Conservation (phyloP, 2,888 invertebrate genomes). For the Uloborus plumipes region DNA sequence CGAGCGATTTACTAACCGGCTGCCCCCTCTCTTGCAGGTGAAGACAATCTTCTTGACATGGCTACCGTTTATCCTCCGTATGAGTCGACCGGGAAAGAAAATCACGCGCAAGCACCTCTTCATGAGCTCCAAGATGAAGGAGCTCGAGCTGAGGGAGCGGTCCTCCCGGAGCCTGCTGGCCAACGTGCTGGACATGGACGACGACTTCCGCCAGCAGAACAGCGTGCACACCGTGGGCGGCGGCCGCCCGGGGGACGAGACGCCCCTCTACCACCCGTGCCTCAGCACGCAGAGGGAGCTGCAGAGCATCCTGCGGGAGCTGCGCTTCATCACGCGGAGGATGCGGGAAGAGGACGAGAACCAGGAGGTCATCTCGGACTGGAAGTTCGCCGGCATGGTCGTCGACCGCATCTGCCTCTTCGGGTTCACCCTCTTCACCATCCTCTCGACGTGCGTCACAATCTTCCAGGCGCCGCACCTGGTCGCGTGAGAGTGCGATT, state of each 20-base stretch:
- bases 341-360: slow-evolving; percentile 95
- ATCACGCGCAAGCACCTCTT: slow-evolving; percentile 85
- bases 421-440: slow-evolving; percentile 93
- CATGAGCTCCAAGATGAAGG: slow-evolving; percentile 78
- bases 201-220: slow-evolving; percentile 80
- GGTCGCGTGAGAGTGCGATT: slow-evolving; percentile 83
- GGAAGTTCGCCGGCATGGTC: slow-evolving; percentile 99
- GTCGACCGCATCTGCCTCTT: slow-evolving; percentile 97
- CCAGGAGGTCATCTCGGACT: slow-evolving; percentile 91
- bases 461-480: slow-evolving; percentile 93
- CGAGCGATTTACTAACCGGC: neutral
- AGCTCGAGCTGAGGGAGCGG: slow-evolving; percentile 89
- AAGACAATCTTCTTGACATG: slow-evolving; percentile 95
- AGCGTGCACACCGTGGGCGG: slow-evolving; percentile 69
- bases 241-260: slow-evolving; percentile 67
- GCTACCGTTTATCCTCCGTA: slow-evolving; percentile 96
- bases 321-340: slow-evolving; percentile 92
- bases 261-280: slow-evolving; percentile 61
- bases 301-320: slow-evolving; percentile 93
- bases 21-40: slow-evolving; percentile 78
- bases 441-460: slow-evolving; percentile 92
- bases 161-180: slow-evolving; percentile 94
- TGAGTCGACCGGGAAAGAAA: slow-evolving; percentile 95
- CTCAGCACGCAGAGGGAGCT: slow-evolving; percentile 78
- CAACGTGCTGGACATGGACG: slow-evolving; percentile 96